Evolutionary conservation across 2,797 vertebrate species (phyloP).

Genomic region (Mus spretus): DNA sequence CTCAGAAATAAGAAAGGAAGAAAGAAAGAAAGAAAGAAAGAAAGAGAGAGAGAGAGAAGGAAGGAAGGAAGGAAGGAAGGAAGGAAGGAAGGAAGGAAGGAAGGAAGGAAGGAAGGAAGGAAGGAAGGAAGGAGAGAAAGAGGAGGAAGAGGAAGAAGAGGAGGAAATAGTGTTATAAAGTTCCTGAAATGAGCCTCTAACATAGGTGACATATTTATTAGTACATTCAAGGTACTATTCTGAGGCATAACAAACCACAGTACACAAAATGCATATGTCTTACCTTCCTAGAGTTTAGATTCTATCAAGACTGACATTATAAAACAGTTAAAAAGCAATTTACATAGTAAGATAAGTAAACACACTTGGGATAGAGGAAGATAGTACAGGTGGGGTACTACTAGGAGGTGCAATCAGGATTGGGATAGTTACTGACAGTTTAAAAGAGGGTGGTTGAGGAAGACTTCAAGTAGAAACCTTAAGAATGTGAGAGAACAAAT

Average conservation of each 20-base stretch:
- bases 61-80: too few species aligned
- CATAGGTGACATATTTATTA: not conserved
- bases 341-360: not conserved
- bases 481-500: not conserved
- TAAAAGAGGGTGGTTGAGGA: not conserved
- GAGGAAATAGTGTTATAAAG: not conserved
- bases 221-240: not conserved
- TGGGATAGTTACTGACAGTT: not conserved
- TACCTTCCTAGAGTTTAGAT: not conserved
- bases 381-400: too few species aligned
- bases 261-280: not conserved
- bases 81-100: too few species aligned
- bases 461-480: not conserved
- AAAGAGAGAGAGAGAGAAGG: accelerated
- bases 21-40: too few species aligned
- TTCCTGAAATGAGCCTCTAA: not conserved
- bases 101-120: too few species aligned
- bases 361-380: not conserved
- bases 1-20: not conserved
- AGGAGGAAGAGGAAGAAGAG: not conserved
- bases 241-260: not conserved
- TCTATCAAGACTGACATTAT: not conserved
- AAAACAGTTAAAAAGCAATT: not conserved
- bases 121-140: not conserved
- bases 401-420: not conserved